These are phyloP conservation scores for Diachrysia chrysitis DNA, from an alignment of 2,888 invertebrate genomes.

Conservation along the genomic window DNA sequence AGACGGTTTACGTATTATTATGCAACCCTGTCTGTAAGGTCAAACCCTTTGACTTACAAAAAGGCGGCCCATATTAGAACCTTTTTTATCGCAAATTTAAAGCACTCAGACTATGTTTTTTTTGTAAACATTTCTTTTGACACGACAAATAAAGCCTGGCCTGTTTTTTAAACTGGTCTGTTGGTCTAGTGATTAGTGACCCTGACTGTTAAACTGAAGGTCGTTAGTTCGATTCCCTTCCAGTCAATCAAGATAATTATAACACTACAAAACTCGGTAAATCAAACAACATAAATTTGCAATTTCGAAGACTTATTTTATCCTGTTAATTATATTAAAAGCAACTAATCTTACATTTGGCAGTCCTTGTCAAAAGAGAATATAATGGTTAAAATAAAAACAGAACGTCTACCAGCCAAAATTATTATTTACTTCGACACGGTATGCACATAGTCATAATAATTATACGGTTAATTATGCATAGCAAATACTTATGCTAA, in stretches of 20 bases:
- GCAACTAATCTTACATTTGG: neutral
- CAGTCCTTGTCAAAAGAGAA: neutral
- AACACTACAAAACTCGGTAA: too few relatives aligned
- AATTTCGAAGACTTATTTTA: too few relatives aligned
- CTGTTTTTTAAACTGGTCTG: too few relatives aligned
- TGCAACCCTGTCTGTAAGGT: neutral
- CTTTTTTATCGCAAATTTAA: neutral
- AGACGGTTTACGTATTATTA: neutral
- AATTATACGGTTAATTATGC: conserved; percentile 1
- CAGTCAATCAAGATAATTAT: too few relatives aligned
- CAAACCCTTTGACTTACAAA: neutral
- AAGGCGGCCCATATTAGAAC: neutral
- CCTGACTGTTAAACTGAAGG: too few relatives aligned
- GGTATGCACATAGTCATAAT: neutral
- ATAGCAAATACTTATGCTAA: conserved; percentile 7
- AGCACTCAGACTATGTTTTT: neutral
- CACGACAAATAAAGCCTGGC: too few relatives aligned
- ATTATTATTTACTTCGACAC: neutral
- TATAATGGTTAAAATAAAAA: neutral
- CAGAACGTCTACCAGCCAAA: neutral
- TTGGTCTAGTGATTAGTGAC: too few relatives aligned
- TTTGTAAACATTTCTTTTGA: too few relatives aligned
- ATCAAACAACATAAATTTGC: too few relatives aligned
- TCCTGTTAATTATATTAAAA: too few relatives aligned
- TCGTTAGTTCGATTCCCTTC: too few relatives aligned